A percentile compares a stretch with the other conserved stretches of the same genome.
Evolutionary conservation across 2,113 vertebrate species (phyloP).

Genomic region (Glaucidium brasilianum): DNA sequence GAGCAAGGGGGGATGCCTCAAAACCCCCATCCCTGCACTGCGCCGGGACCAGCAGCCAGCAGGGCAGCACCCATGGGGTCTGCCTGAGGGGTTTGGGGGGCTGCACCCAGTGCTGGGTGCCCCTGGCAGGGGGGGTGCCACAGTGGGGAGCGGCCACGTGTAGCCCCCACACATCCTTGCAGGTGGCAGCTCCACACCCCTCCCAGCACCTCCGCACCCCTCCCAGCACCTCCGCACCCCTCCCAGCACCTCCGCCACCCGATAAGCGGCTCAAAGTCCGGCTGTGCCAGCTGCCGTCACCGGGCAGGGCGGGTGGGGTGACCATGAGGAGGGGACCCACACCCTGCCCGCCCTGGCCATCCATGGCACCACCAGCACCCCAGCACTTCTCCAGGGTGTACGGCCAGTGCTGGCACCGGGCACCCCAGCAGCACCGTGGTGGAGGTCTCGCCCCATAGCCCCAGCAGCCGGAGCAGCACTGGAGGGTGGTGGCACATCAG

Average conservation of each 20-base stretch:
- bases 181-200: background rate
- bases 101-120: background rate
- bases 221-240: background rate
- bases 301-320: accelerated
- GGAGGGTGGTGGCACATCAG: background rate
- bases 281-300: background rate
- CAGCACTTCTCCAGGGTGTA: background rate
- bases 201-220: background rate
- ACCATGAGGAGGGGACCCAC: accelerated
- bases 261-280: constrained; percentile 51
- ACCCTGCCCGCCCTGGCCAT: background rate
- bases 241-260: too few species aligned
- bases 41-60: accelerated
- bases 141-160: accelerated
- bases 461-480: background rate
- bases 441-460: accelerated
- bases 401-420: accelerated
- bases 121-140: background rate
- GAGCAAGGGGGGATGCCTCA: accelerated
- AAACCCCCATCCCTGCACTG: background rate
- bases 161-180: background rate
- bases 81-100: background rate
- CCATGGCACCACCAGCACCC: background rate
- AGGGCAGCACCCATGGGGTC: background rate
- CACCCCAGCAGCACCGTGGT: background rate